Conservation (phyloP, 2,888 invertebrate species). For the Drosophila yooni region DNA sequence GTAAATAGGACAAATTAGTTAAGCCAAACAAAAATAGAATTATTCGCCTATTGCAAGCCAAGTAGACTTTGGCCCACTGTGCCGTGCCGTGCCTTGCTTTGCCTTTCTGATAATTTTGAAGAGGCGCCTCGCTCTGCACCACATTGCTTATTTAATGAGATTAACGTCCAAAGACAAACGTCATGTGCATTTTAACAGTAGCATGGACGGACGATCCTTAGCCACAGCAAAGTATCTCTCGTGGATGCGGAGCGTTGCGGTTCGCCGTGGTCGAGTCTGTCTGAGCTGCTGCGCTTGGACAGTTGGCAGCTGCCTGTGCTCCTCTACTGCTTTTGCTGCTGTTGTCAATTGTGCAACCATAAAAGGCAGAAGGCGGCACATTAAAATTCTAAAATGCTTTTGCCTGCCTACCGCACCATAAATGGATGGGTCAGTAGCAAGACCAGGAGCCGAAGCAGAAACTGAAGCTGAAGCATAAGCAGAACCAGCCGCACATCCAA, state of each 20-base stretch:
- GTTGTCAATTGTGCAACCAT: conserved; percentile 70
- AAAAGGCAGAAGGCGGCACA: conserved; percentile 78
- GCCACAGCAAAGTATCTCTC: conserved; percentile 60
- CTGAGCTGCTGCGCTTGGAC: conserved; percentile 26
- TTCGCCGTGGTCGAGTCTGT: conserved; percentile 46
- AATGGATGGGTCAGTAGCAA: conserved; percentile 43
- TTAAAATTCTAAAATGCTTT: conserved; percentile 81
- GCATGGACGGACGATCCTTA: conserved; percentile 33
- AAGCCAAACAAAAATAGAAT: background rate
- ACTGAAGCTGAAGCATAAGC: conserved; percentile 13
- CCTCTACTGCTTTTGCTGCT: conserved; percentile 18
- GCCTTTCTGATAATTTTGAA: conserved; percentile 38
- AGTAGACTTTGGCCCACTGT: conserved; percentile 32
- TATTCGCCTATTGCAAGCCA: background rate
- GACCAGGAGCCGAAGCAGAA: conserved; percentile 6
- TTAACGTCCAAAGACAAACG: conserved; percentile 83
- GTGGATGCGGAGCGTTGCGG: conserved; percentile 49
- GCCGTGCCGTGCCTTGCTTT: background rate
- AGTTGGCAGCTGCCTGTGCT: conserved; percentile 68
- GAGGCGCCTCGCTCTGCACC: conserved; percentile 56
- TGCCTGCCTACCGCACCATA: conserved; percentile 65
- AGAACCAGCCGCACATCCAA: conserved; percentile 25
- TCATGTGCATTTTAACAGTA: conserved; percentile 80
- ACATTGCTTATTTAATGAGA: conserved; percentile 83
- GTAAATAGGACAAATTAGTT: background rate